Evolutionary conservation across 2,888 invertebrate species (phyloP), one percentile per base, ranked within the genome.

Genomic region (Galerucella pusilla): DNA sequence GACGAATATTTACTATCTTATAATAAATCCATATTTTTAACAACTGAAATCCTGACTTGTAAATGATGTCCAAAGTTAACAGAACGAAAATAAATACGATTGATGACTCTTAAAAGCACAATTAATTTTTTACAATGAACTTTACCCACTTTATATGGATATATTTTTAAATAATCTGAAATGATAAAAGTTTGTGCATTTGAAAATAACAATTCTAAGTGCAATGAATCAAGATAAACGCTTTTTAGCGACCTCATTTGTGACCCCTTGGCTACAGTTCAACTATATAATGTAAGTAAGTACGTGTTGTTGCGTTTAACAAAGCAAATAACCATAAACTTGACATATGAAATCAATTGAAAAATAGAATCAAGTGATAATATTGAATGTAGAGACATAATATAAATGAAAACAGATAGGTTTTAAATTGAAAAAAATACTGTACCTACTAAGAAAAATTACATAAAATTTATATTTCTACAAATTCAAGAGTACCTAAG

Each of bases 191-290:
- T 63, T 28, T 35, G 35, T 63, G 64, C 45, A 45, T 64, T 14
- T 45, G 45, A n/a, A 45, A 64, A 14, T 64, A 16, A 64, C 16
- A 42, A 64, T 64, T 64, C n/a, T 45, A 16, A 64, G 64, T 42
- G 35, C 69, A 61, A 20, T 64, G 63, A 35, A 61, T 63, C 45
- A 45, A 45, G 52, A 71, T 71, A 61, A 64, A 71, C 42, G 63
- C 35, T 69, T 61, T 71, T 63, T 67, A 67, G 46, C 42, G 61
- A 63, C 71, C 71, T 46, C 59, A 63, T 63, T 71, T 63, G 20
- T 63, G 68, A 68, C 68, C 68, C 42, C 54, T 59, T 35, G 68
- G 42, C 64, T 64, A 11, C 42, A 16, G 64, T 42, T 64, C 42
- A 64, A 45, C n/a, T 54, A 54, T 54, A 49, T 49, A 49, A 49